Evolutionary conservation across 92 coral and sea anemone species (phyloP).

Genomic region (Porites divaricata): DNA sequence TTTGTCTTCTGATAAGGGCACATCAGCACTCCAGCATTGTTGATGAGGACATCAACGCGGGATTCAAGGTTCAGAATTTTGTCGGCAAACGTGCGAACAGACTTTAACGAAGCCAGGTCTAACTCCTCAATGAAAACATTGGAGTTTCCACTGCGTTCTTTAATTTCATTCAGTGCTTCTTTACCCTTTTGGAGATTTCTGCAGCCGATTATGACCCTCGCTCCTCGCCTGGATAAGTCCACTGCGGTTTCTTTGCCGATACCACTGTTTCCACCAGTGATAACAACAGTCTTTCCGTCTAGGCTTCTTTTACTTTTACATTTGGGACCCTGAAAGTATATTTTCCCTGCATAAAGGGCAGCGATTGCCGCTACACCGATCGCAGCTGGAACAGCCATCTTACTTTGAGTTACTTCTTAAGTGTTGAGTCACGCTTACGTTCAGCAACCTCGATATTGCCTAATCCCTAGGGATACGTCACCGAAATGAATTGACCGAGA

Average conservation of each 20-base stretch:
- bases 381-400: slow-evolving; percentile 28
- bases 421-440: too few species aligned
- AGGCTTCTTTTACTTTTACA: slow-evolving; percentile 67
- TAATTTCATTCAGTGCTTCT: slow-evolving; percentile 71
- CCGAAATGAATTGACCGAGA: background rate
- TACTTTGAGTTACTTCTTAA: slow-evolving; percentile 5
- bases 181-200: slow-evolving; percentile 70
- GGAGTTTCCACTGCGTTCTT: slow-evolving; percentile 58
- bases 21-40: slow-evolving; percentile 89
- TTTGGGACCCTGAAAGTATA: slow-evolving; percentile 61
- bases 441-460: background rate
- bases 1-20: slow-evolving; percentile 67
- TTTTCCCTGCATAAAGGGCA: slow-evolving; percentile 32
- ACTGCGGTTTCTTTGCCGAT: slow-evolving; percentile 90
- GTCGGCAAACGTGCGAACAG: slow-evolving; percentile 82
- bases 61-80: slow-evolving; percentile 72
- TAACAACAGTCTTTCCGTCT: slow-evolving; percentile 79
- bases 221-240: slow-evolving; percentile 86
- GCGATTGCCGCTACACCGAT: slow-evolving; percentile 36
- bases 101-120: slow-evolving; percentile 85
- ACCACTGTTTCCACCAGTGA: slow-evolving; percentile 89
- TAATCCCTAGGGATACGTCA: too few species aligned
- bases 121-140: slow-evolving; percentile 71
- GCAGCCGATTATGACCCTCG: slow-evolving; percentile 84
- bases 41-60: slow-evolving; percentile 82